A percentile compares a stretch with the other conserved stretches of the same genome.
Conservation (phyloP, 2,113 vertebrate species). For the Spilogale gracilis region DNA sequence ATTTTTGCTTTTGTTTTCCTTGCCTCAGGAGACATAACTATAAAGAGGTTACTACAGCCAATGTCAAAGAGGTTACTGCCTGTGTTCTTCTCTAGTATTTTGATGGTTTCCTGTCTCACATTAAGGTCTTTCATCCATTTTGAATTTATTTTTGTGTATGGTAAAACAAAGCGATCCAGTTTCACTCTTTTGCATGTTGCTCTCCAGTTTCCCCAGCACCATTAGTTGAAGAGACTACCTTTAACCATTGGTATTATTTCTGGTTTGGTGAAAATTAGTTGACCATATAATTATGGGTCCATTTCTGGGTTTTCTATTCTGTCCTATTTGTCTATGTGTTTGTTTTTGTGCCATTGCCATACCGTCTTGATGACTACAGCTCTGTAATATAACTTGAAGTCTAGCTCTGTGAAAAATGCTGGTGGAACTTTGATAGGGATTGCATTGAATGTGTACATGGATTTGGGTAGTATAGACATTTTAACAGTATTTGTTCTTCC, state of each 20-base stretch:
- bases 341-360: background rate
- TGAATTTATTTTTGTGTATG: background rate
- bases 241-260: background rate
- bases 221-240: background rate
- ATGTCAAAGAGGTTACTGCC: background rate
- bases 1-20: background rate
- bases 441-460: background rate
- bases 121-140: background rate
- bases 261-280: background rate
- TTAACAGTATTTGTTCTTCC: background rate
- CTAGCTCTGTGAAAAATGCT: background rate
- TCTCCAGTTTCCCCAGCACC: background rate
- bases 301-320: background rate
- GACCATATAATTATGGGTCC: background rate
- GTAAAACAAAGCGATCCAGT: background rate
- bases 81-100: background rate
- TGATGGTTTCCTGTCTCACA: background rate
- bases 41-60: background rate
- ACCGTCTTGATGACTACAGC: background rate
- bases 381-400: background rate
- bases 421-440: background rate
- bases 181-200: background rate
- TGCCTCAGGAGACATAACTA: background rate
- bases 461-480: background rate
- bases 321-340: background rate